These are phyloP conservation scores for Tetheella fluctuosa DNA, from an alignment of 2,888 invertebrate species.

Conservation along the genomic window DNA sequence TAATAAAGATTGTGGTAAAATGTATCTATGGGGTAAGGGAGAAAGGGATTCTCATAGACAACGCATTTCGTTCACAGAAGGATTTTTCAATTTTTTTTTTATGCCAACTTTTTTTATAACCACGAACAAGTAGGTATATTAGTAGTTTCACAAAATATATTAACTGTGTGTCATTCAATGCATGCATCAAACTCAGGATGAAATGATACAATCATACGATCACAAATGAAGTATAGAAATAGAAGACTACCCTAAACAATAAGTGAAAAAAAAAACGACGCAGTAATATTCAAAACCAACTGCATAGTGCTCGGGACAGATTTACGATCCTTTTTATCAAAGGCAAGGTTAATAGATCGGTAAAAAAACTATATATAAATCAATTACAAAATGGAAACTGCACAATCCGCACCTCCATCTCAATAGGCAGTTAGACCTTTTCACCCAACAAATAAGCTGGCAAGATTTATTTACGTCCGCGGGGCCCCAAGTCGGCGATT, in stretches of 20 bases:
- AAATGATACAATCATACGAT: too few species aligned
- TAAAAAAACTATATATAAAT: not conserved
- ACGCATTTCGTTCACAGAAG: not conserved
- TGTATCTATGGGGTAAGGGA: constrained; percentile 29
- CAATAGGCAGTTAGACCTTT: constrained; percentile 7
- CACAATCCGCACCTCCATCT: not conserved
- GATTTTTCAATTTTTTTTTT: too few species aligned
- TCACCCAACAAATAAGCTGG: constrained; percentile 9
- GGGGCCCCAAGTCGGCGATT: constrained; percentile 31
- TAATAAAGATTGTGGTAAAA: constrained; percentile 22
- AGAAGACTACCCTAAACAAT: too few species aligned
- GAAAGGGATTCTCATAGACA: not conserved
- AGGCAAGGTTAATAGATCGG: not conserved
- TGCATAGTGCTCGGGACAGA: constrained; percentile 5
- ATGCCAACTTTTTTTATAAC: too few species aligned
- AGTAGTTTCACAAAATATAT: too few species aligned
- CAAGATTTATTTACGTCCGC: constrained; percentile 11
- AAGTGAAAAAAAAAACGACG: not conserved
- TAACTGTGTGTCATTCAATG: too few species aligned
- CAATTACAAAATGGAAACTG: not conserved
- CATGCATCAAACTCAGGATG: too few species aligned
- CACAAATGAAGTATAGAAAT: too few species aligned
- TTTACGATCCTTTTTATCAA: not conserved
- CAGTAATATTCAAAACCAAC: not conserved
- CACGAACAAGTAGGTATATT: too few species aligned